A percentile compares a stretch with the other conserved stretches of the same genome.
Conservation (phyloP, 2,888 invertebrate genomes). For the Colletes collaris region DNA sequence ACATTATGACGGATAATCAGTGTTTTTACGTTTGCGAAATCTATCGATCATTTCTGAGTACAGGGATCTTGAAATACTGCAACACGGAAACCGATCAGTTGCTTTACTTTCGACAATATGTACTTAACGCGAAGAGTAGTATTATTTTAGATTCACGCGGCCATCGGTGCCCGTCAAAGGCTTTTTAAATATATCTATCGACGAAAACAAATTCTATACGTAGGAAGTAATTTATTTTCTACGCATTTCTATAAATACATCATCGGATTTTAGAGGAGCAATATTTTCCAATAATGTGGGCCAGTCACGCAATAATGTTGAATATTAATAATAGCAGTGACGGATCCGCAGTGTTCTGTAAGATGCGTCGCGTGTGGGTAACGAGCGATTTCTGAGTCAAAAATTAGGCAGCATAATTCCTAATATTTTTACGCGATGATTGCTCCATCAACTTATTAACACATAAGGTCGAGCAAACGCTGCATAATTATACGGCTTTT, state of each 20-base stretch:
- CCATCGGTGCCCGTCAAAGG: conserved; percentile 6
- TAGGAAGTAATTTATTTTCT: conserved; percentile 42
- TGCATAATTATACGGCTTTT: neutral
- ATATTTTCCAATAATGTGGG: conserved; percentile 5
- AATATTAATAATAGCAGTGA: conserved; percentile 19
- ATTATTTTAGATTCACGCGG: conserved; percentile 30
- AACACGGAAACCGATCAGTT: neutral
- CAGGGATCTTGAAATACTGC: conserved; percentile 4
- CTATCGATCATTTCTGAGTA: conserved; percentile 3
- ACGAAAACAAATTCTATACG: neutral
- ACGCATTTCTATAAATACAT: conserved; percentile 34
- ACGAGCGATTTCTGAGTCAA: neutral
- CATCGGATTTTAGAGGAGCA: conserved; percentile 4
- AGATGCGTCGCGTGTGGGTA: conserved; percentile 8
- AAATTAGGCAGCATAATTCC: too few relatives aligned
- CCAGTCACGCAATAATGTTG: conserved; percentile 36
- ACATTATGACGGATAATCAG: conserved; percentile 2
- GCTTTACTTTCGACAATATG: conserved; percentile 43
- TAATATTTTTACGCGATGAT: neutral
- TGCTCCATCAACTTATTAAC: neutral
- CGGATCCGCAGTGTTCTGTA: conserved; percentile 25
- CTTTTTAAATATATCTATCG: conserved; percentile 6
- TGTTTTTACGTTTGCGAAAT: conserved; percentile 12
- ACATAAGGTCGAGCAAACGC: neutral
- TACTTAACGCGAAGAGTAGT: conserved; percentile 31